These are phyloP conservation scores for Neoitamus cyanurus DNA, from an alignment of 2,888 invertebrate genomes.

Conservation along the genomic window DNA sequence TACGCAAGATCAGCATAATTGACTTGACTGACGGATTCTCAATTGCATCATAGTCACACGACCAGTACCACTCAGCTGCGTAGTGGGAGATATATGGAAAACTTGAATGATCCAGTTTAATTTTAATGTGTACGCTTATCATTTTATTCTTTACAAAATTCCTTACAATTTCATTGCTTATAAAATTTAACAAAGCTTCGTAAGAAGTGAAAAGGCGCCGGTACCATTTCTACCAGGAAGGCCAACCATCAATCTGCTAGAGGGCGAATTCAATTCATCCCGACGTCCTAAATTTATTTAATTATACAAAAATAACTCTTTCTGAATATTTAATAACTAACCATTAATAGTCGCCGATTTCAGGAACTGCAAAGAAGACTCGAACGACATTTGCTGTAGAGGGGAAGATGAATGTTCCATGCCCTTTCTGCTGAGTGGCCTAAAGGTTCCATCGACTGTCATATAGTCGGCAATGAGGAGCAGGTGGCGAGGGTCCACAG, in stretches of 20 bases:
- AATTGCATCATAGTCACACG: not conserved
- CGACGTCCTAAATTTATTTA: conserved; percentile 69
- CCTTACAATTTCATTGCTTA: not conserved
- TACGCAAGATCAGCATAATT: conserved; percentile 4
- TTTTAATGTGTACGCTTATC: not conserved
- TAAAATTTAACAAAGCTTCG: conserved; percentile 25
- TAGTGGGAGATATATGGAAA: not conserved
- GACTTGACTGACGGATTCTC: not conserved
- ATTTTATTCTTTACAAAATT: not conserved
- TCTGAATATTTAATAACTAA: conserved; percentile 24
- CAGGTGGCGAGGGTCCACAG: conserved; percentile 93
- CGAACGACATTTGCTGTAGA: conserved; percentile 98
- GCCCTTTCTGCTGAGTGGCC: conserved; percentile 89
- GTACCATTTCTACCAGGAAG: conserved; percentile 86
- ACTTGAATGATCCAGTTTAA: not conserved
- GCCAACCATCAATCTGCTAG: conserved; percentile 88
- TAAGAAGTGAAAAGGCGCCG: conserved; percentile 71
- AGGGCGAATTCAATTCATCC: conserved; percentile 85
- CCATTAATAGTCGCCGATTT: conserved; percentile 73
- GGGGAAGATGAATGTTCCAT: conserved; percentile 94
- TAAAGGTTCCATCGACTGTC: conserved; percentile 92
- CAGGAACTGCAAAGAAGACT: conserved; percentile 89
- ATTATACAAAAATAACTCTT: not conserved
- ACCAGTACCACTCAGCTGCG: not conserved
- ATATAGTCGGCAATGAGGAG: conserved; percentile 96